These are phyloP conservation scores for Cuniculus paca DNA, from an alignment of 2,797 vertebrate genomes.

Conservation along the genomic window DNA sequence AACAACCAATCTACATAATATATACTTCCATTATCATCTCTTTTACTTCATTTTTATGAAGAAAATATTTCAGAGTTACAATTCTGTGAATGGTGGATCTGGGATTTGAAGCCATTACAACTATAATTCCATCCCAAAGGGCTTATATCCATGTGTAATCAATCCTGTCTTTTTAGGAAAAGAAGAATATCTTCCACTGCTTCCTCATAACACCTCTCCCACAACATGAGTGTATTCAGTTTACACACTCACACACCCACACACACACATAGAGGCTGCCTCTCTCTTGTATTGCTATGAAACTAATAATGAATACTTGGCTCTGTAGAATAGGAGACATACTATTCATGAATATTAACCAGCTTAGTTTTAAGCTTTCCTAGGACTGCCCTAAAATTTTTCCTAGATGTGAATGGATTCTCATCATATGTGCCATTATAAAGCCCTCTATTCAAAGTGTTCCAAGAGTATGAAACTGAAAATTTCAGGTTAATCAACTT, in stretches of 20 bases:
- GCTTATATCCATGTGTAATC: neutral
- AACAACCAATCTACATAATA: neutral
- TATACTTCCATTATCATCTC: neutral
- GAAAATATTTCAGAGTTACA: neutral
- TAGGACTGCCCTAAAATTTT: neutral
- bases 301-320: neutral
- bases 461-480: constrained; percentile 1
- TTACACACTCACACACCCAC: neutral
- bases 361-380: neutral
- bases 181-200: neutral
- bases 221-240: neutral
- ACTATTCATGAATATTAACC: neutral
- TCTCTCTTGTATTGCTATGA: neutral
- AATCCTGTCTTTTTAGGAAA: neutral
- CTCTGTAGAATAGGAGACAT: neutral
- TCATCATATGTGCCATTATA: neutral
- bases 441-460: neutral
- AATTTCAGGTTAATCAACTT: neutral
- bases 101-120: neutral
- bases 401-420: neutral
- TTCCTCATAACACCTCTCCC: neutral
- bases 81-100: neutral
- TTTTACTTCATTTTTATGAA: neutral
- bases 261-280: neutral
- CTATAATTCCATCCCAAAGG: neutral